These are phyloP conservation scores for Lamellibrachia columna DNA, from an alignment of 2,888 invertebrate species.

Conservation along the genomic window DNA sequence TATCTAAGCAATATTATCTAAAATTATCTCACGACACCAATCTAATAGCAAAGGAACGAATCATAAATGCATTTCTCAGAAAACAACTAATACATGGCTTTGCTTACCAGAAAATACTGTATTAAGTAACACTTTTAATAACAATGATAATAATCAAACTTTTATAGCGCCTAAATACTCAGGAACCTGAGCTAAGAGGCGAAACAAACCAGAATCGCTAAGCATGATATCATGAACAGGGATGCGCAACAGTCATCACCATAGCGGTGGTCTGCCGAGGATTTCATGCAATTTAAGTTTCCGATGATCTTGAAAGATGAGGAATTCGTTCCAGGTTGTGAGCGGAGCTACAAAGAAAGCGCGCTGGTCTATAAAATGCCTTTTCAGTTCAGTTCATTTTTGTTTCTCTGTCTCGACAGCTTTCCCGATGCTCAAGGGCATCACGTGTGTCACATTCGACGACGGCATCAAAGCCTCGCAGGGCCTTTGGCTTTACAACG, in stretches of 20 bases:
- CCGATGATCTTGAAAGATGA: too few relatives aligned
- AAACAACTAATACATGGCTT: neutral
- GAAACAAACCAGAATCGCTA: too few relatives aligned
- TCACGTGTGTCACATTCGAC: conserved; percentile 17
- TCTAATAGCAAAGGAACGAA: neutral
- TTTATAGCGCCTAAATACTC: too few relatives aligned
- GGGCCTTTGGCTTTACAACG: conserved; percentile 16
- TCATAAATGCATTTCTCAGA: neutral
- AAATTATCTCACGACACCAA: neutral
- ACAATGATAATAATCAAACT: too few relatives aligned
- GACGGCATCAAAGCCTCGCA: neutral
- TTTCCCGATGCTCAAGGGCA: neutral
- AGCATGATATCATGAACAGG: too few relatives aligned
- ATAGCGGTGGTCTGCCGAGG: too few relatives aligned
- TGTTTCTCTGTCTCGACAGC: neutral
- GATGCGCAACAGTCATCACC: too few relatives aligned
- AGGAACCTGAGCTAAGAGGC: too few relatives aligned
- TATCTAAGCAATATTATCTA: neutral
- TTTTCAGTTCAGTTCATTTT: neutral
- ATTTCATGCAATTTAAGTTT: too few relatives aligned
- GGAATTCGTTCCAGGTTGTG: too few relatives aligned
- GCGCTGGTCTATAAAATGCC: neutral
- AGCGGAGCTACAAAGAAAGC: too few relatives aligned
- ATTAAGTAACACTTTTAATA: neutral
- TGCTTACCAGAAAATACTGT: neutral